Conservation (phyloP, 2,888 invertebrate genomes). For the Clostera curtula region DNA sequence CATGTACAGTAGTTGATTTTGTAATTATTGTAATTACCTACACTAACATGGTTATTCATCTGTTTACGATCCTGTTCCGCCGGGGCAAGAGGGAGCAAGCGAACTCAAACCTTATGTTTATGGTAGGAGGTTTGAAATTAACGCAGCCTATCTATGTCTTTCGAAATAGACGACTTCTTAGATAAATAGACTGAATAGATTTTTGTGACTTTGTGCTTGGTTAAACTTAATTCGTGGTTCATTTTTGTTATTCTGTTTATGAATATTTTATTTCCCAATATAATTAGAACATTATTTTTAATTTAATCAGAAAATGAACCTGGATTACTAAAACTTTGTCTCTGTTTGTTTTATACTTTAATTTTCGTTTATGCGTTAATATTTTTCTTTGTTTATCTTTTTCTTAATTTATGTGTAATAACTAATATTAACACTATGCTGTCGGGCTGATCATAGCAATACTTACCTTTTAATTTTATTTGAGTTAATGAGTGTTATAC, state of each 20-base stretch:
- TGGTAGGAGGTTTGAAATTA: constrained; percentile 68
- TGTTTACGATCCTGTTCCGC: constrained; percentile 60
- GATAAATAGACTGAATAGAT: constrained; percentile 20
- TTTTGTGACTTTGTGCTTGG: constrained; percentile 20
- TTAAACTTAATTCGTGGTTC: constrained; percentile 18
- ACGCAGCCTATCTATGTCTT: constrained; percentile 31
- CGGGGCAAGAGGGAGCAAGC: constrained; percentile 67
- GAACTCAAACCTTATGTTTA: constrained; percentile 59
- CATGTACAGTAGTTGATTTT: constrained; percentile 12
- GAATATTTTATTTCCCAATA: background rate
- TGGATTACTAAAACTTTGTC: constrained; percentile 16
- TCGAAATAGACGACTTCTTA: constrained; percentile 30
- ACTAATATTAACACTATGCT: too few relatives aligned
- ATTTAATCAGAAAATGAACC: constrained; percentile 14
- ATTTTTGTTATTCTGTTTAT: constrained; percentile 9
- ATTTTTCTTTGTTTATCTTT: too few relatives aligned
- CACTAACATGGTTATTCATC: constrained; percentile 61
- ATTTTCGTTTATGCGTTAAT: too few relatives aligned
- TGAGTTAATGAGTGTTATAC: too few relatives aligned
- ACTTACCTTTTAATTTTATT: too few relatives aligned
- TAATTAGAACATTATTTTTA: too few relatives aligned
- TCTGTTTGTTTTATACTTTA: too few relatives aligned
- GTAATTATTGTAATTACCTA: constrained; percentile 2
- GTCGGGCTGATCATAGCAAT: too few relatives aligned
- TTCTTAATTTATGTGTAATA: too few relatives aligned